These are phyloP conservation scores for Chaetophractus vellerosus DNA, from an alignment of 2,797 vertebrate species.

Conservation along the genomic window DNA sequence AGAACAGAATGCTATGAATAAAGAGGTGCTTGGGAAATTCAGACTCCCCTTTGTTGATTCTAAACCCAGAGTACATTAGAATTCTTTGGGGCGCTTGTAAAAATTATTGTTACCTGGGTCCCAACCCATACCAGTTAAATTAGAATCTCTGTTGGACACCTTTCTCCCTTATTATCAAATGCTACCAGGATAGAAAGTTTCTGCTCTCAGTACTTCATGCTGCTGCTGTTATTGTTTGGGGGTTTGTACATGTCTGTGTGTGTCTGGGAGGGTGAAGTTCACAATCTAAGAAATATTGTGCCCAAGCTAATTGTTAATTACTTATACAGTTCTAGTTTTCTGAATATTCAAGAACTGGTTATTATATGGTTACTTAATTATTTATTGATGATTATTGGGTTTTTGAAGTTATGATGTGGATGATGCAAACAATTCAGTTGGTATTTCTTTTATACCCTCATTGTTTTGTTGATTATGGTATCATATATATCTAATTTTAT, in stretches of 20 bases:
- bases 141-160: slow-evolving; percentile 15
- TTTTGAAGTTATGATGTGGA: slow-evolving; percentile 7
- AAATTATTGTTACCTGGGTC: not conserved
- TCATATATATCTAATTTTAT: not conserved
- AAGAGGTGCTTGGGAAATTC: not conserved
- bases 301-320: not conserved
- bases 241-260: not conserved
- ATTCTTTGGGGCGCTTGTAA: slow-evolving; percentile 33
- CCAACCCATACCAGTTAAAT: not conserved
- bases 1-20: not conserved
- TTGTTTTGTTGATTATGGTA: slow-evolving; percentile 27
- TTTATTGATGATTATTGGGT: not conserved
- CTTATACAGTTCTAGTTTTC: not conserved
- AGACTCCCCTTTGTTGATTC: not conserved
- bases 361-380: not conserved
- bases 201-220: not conserved
- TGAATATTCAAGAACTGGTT: not conserved
- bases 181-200: not conserved
- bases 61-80: not conserved
- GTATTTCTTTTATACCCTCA: not conserved
- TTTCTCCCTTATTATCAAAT: not conserved
- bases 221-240: not conserved
- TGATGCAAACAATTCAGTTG: slow-evolving; percentile 1
- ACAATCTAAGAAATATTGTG: not conserved
- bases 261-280: not conserved